Percentiles rank a stretch among this genome's conserved stretches.
Evolutionary conservation across 2,888 invertebrate genomes (phyloP).

Genomic region (Amiota communis): DNA sequence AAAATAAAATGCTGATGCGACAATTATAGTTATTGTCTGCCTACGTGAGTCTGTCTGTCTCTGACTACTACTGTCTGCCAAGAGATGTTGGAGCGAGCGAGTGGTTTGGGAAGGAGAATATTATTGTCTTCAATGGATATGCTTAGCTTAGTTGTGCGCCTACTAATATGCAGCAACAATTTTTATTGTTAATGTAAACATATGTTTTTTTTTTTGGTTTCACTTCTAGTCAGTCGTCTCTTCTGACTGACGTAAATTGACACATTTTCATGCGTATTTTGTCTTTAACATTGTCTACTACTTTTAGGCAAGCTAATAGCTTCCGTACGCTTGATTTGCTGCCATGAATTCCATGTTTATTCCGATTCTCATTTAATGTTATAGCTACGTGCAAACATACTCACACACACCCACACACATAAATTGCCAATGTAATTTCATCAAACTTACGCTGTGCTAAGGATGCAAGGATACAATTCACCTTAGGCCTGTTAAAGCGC

Average conservation of each 20-base stretch:
- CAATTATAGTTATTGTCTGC: conserved; percentile 64
- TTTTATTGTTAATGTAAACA: conserved; percentile 23
- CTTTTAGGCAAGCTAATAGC: background rate
- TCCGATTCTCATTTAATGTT: conserved; percentile 15
- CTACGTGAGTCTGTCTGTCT: conserved; percentile 33
- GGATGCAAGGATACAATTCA: too few relatives aligned
- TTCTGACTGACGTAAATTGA: conserved; percentile 15
- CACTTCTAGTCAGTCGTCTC: background rate
- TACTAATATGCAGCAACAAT: background rate
- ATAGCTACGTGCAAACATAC: conserved; percentile 17
- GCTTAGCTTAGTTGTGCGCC: background rate
- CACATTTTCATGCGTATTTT: conserved; percentile 18
- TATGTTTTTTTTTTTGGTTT: conserved; percentile 1
- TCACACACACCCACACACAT: background rate
- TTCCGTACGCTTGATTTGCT: conserved; percentile 17
- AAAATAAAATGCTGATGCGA: conserved; percentile 59
- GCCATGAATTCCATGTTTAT: conserved; percentile 9
- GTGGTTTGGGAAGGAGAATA: too few relatives aligned
- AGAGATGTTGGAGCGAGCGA: too few relatives aligned
- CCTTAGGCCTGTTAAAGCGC: background rate
- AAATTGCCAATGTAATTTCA: background rate
- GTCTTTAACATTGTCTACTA: too few relatives aligned
- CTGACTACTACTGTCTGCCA: background rate
- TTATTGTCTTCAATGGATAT: too few relatives aligned
- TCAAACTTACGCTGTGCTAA: too few relatives aligned